Evolutionary conservation across 2,888 invertebrate species (phyloP), one percentile per base, ranked within the genome.

Genomic region (Autographa pulchrina): DNA sequence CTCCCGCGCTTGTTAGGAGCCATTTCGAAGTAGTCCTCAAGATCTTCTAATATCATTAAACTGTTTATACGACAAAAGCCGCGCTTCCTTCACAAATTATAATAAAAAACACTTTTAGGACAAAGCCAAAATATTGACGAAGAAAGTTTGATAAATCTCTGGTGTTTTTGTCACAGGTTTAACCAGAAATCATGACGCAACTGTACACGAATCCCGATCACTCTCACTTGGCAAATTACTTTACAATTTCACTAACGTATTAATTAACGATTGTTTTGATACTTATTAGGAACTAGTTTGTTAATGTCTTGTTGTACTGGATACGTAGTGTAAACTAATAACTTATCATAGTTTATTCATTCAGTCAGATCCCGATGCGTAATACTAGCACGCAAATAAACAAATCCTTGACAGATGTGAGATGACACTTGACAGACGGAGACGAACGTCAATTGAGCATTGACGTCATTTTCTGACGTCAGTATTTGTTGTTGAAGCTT

Each of bases 41-140:
- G 65, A 74, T 83, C 75, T 78, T 93, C 91, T 86, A 94, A 90
- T 92, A 94, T 90, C 95, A 95, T 95, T 88, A 92, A 94, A 90
- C 78, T 83, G 80, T 82, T 86, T 78, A 72, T 75, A 64, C 79
- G 68, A 78, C 71, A 70, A 61, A 20, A 54, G 70, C 70, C 68
- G 74, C 68, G n/a, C 78, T 73, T 62, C 62, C 56, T 35, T 70
- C 75, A 38, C 70, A 73, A 72, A 76, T 61, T 77, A 70, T 16
- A 75, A 62, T 43, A 18, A 31, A 48, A 58, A 61, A 14, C 58
- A 48, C 52, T 65, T 54, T 18, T 13, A 62, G 65, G 16, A 62
- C 63, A 54, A 71, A 61, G 25, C 61, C 65, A 31, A 18, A 80
- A 32, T 7, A 66, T 32, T 31, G 43, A 65, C 9, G 8, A 31